These are phyloP conservation scores for Pseudonaja textilis DNA, from an alignment of 2,113 vertebrate genomes.

Conservation along the genomic window DNA sequence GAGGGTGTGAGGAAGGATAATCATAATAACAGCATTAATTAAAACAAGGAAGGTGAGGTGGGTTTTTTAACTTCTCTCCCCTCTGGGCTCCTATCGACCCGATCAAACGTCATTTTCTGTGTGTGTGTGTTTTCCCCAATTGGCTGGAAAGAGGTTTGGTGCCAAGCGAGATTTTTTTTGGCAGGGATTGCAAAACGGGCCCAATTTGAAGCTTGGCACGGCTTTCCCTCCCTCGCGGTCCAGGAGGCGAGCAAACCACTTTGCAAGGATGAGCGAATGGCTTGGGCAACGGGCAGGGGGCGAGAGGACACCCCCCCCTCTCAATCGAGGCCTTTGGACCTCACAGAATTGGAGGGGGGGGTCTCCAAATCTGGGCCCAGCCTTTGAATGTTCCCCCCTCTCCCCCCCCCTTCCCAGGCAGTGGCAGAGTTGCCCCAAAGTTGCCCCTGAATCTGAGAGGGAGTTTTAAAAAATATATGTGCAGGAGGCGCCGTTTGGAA, in stretches of 20 bases:
- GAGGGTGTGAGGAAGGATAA: neutral
- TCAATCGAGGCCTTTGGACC: no score
- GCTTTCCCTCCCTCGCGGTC: neutral
- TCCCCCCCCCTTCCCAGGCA: no score
- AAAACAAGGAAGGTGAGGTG: neutral
- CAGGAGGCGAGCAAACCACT: neutral
- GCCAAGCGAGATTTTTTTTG: neutral
- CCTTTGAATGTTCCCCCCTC: neutral
- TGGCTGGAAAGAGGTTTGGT: neutral
- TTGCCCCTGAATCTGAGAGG: neutral
- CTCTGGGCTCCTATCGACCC: slow-evolving; percentile 26
- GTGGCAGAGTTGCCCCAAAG: neutral
- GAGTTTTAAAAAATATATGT: neutral
- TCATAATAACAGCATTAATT: neutral
- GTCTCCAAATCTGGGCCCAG: neutral
- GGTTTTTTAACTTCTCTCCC: neutral
- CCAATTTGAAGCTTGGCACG: neutral
- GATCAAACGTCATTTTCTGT: slow-evolving; percentile 36
- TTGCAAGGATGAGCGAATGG: neutral
- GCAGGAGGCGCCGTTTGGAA: neutral
- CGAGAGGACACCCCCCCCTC: neutral
- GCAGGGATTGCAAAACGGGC: neutral
- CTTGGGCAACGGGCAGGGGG: neutral
- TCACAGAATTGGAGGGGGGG: neutral
- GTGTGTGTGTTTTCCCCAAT: neutral